Evolutionary conservation across 2,797 vertebrate species (phyloP).

Genomic region (Enteromius fasciolatus): DNA sequence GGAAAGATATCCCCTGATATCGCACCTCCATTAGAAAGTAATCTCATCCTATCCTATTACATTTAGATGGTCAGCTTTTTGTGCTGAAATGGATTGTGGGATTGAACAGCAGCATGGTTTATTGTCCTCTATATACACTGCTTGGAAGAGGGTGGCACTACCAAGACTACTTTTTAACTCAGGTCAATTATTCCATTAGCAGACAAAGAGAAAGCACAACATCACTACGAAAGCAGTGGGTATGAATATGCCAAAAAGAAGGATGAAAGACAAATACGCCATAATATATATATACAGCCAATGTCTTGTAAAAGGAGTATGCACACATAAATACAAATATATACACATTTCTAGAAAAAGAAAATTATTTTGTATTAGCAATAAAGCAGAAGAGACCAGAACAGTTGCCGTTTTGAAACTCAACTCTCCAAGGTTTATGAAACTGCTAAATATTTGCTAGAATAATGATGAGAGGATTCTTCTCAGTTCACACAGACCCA

Average conservation of each 20-base stretch:
- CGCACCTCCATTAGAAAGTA: slow-evolving; percentile 40
- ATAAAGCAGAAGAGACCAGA: neutral
- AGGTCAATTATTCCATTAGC: neutral
- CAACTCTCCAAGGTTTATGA: neutral
- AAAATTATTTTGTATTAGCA: neutral
- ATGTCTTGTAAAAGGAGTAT: neutral
- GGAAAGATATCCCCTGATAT: slow-evolving; percentile 29
- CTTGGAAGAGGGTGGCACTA: neutral
- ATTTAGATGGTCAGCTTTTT: slow-evolving; percentile 38
- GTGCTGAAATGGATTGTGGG: slow-evolving; percentile 17
- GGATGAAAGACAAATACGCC: neutral
- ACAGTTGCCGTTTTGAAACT: neutral
- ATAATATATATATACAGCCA: neutral
- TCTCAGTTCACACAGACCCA: slow-evolving; percentile 16
- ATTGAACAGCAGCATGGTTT: slow-evolving; percentile 27
- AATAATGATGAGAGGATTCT: slow-evolving; percentile 23
- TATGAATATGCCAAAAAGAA: neutral
- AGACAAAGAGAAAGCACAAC: neutral
- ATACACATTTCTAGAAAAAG: neutral
- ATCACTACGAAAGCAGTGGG: neutral
- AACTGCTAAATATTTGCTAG: slow-evolving; percentile 8
- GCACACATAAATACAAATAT: neutral
- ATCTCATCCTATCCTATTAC: slow-evolving; percentile 42
- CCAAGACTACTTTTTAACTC: neutral
- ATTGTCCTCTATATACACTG: neutral